Evolutionary conservation across 2,113 vertebrate genomes (phyloP), one percentile per base, ranked within the genome.

Genomic region (Myotis lucifugus): DNA sequence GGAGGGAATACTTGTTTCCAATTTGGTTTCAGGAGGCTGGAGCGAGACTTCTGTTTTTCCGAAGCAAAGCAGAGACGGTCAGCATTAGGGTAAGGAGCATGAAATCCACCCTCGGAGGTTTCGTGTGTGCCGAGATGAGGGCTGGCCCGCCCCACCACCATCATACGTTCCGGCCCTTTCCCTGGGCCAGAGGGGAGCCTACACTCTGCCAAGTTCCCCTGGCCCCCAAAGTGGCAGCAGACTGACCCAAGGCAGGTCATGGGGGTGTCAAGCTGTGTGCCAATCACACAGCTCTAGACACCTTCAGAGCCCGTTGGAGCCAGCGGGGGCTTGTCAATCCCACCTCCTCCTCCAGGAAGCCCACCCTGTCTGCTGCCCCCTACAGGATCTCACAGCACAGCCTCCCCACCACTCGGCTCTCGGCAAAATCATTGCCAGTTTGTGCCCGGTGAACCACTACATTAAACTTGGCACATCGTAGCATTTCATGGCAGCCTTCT

Each of bases 71-170:
- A 1, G 88, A 97, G 93, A 89, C 73, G 27, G 95, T 96, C 94
- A 59, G 18, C 97, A 96, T 89, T 72, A 97, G 85, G 88, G 61
- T 77, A 93, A 66, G 81, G 42, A 93, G 72, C 86, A 1, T 90
- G 97, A 97, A 96, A 97, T 97, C 85, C 95, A 81, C 76, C 89
- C 93, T 89, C 74, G 93, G 89, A 19, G 3, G 83, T 90, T 96
- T 93, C 34, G 27, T 10, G 1, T 95, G 93, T 96, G 77, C 85
- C 0, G 0, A 73, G 86, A 93, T 34, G 88, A 32, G 90, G 21
- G 40, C 79, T 67, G 32, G 84, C 2, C 5, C 64, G 14, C 64
- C 32, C 42, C n/a, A 77, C 15, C 0, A 0, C 34, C 64, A 18
- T 29, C 93, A 92, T 74, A 42, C 46, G 8, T 72, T 79, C 48